A percentile compares a stretch with the other conserved stretches of the same genome.
These are phyloP conservation scores for Cranoglanis bouderius DNA, from an alignment of 2,113 vertebrate species.

Conservation along the genomic window DNA sequence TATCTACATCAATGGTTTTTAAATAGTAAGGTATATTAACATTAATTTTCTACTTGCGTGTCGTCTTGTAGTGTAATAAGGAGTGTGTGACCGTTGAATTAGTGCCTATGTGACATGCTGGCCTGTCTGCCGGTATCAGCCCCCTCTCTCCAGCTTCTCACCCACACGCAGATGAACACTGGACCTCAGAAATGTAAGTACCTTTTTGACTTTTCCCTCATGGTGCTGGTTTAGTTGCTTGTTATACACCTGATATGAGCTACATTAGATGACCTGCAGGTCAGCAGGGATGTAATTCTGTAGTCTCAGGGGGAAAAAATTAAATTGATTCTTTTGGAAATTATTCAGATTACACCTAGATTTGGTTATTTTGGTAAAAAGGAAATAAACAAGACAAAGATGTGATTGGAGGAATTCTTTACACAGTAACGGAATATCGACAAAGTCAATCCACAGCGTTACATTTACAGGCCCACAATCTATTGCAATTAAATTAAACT, in stretches of 20 bases:
- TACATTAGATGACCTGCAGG: neutral
- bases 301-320: neutral
- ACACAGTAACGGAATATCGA: neutral
- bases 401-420: neutral
- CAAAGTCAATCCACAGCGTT: neutral
- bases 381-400: neutral
- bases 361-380: neutral
- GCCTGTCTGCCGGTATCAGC: constrained; percentile 94
- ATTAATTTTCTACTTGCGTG: constrained; percentile 10
- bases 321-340: neutral
- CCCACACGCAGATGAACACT: constrained; percentile 98
- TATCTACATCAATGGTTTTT: neutral
- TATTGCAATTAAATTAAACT: neutral
- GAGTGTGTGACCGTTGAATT: constrained; percentile 81
- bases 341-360: neutral
- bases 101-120: constrained; percentile 92
- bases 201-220: neutral
- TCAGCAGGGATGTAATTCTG: neutral
- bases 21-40: neutral
- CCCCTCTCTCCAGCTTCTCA: constrained; percentile 88
- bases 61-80: constrained; percentile 80
- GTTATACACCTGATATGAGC: neutral
- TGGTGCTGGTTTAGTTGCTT: neutral
- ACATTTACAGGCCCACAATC: neutral
- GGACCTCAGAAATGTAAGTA: constrained; percentile 98